These are phyloP conservation scores for Hypselothyrea guttata DNA, from an alignment of 2,888 invertebrate species.

Conservation along the genomic window DNA sequence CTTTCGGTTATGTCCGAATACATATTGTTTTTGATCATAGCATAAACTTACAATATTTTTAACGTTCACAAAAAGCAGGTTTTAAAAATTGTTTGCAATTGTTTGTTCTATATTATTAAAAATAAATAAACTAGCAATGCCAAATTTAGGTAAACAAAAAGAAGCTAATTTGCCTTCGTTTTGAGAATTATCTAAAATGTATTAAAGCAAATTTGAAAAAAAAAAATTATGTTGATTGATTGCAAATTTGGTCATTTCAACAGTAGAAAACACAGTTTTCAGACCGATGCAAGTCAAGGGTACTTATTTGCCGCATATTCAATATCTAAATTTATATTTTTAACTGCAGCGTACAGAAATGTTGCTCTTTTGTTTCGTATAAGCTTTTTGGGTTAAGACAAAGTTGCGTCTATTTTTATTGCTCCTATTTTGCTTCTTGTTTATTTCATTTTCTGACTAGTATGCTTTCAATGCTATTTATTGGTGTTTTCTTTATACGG, in stretches of 20 bases:
- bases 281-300: no score
- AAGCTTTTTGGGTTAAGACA: constrained; percentile 30
- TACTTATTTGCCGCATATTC: constrained; percentile 20
- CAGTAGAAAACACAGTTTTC: no score
- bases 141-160: no score
- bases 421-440: constrained; percentile 15
- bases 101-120: no score
- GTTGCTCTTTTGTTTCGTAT: constrained; percentile 22
- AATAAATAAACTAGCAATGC: no score
- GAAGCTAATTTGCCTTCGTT: no score
- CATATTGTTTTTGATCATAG: background rate
- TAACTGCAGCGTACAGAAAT: constrained; percentile 4
- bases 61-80: no score
- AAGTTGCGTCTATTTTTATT: constrained; percentile 57
- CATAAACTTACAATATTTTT: background rate
- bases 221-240: no score
- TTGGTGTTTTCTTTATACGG: constrained; percentile 50
- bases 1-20: constrained; percentile 8
- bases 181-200: no score
- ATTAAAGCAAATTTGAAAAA: no score
- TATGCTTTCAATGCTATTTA: constrained; percentile 28
- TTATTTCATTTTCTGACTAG: background rate
- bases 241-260: no score
- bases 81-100: no score
- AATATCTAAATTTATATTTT: constrained; percentile 22